A percentile compares a stretch with the other conserved stretches of the same genome.
Evolutionary conservation across 64 coral and sea anemone genomes (phyloP).

Genomic region (Stylophora pistillata): DNA sequence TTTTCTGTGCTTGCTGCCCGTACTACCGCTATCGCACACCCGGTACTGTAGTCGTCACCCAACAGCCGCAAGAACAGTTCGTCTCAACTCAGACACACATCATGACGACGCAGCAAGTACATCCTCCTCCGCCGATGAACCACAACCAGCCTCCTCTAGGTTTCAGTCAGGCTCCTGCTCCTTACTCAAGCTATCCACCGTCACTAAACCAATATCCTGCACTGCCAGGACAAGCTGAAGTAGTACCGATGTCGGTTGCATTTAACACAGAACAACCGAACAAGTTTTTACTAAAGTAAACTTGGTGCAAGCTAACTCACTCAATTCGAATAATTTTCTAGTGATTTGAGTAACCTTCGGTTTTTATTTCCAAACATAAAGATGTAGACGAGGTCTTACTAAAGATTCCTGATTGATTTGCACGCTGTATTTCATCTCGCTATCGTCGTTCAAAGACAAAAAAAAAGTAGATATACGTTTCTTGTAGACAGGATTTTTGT

Average conservation of each 20-base stretch:
- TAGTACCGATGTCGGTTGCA: neutral
- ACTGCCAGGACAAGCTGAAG: neutral
- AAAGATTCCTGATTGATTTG: too few relatives aligned
- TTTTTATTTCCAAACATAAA: too few relatives aligned
- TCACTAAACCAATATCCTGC: neutral
- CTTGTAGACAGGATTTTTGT: too few relatives aligned
- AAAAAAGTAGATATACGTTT: too few relatives aligned
- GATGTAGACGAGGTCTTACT: too few relatives aligned
- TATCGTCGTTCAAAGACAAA: too few relatives aligned
- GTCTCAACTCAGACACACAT: neutral
- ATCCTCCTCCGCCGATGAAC: neutral
- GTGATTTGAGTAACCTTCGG: too few relatives aligned
- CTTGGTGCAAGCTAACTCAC: too few relatives aligned
- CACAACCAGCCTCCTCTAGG: neutral
- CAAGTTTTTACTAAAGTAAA: too few relatives aligned
- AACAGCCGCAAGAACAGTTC: neutral
- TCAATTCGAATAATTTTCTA: too few relatives aligned
- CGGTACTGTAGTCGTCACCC: neutral
- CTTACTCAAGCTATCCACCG: neutral
- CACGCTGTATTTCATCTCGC: too few relatives aligned
- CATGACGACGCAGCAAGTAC: neutral
- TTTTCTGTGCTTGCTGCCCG: slow-evolving; percentile 48
- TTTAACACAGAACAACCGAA: too few relatives aligned
- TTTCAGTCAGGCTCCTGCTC: neutral
- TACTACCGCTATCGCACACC: neutral